Base-by-base conservation (phyloP, 2,113 vertebrate species). In the Corythaeola cristata region DNA sequence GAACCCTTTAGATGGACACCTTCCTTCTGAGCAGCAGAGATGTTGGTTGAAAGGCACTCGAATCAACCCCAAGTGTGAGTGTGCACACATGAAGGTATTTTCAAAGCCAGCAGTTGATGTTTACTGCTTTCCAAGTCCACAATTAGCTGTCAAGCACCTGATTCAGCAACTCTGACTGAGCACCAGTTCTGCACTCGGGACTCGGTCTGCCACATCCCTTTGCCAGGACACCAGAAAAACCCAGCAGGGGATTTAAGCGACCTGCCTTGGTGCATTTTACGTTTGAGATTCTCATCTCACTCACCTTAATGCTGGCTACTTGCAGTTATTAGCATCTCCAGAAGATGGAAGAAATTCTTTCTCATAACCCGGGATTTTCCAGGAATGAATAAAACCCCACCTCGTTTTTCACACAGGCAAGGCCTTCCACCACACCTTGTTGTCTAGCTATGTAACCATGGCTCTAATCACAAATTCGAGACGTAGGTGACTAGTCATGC, bases 51-150 rank as follows among this genome's bases (percentile, higher is more conserved):
- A 24, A 78, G 47, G 66, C 63, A 49, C 52, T 23, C 3, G 0
- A 66, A 60, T 19, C 81, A 94, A 59, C 9, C 33, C 52, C 20
- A 8, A 71, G 59, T 3, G 24, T 41, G 55, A 8, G 1, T 1
- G 0, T 14, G 13, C 17, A 55, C 53, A 55, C 78, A 49, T 1
- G 0, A 55, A 67, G 45, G 66, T 79, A 94, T 95, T 92, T 89
- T 89, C 81, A 87, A 86, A 87, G 91, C 74, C 86, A 93, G 82
- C 81, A 93, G 63, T 2, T 88, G 88, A 88, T 24, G 88, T 88
- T 94, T 88, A 89, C 75, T 66, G 81, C 94, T 90, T 91, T 90
- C 87, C 96, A 96, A 95, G 75, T 91, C 90, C 45, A 21, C 81
- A 92, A 84, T 96, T 94, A 94, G 86, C 93, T 77, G 67, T 74